Evolutionary conservation across 1,140 invertebrate genomes (phyloP).

Genomic region (Sarcophaga peregrina): DNA sequence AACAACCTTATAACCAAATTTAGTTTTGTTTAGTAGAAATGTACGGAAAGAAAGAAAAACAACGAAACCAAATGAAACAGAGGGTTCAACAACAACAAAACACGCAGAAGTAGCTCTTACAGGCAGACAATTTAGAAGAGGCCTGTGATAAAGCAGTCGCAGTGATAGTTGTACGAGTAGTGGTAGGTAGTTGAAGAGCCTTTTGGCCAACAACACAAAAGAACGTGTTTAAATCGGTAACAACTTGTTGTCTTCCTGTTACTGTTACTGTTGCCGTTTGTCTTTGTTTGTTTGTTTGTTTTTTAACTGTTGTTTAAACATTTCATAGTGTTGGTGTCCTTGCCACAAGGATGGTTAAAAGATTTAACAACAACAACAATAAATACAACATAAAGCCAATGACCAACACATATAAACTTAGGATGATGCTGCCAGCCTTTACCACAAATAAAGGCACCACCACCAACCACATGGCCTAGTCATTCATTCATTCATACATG

Average conservation of each 20-base stretch:
- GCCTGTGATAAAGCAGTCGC: background rate
- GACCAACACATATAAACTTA: background rate
- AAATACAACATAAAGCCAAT: slow-evolving; percentile 19
- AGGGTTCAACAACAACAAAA: background rate
- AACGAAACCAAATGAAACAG: background rate
- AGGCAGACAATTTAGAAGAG: background rate
- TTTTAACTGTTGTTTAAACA: background rate
- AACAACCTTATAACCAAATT: slow-evolving; percentile 4
- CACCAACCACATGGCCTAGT: no score
- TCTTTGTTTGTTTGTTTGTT: background rate
- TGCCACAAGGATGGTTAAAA: slow-evolving; percentile 6
- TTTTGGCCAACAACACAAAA: slow-evolving; percentile 9
- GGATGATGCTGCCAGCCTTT: background rate
- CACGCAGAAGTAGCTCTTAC: no score
- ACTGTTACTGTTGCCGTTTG: background rate
- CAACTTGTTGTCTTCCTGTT: background rate
- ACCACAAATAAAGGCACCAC: no score
- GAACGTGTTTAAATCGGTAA: slow-evolving; percentile 35
- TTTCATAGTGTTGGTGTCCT: background rate
- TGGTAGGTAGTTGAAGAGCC: background rate
- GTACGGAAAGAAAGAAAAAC: background rate
- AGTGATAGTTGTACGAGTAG: background rate
- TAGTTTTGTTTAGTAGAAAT: background rate
- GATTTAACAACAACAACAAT: slow-evolving; percentile 4
- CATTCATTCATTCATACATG: no score